Evolutionary conservation across 2,113 vertebrate genomes (phyloP).

Genomic region (Aramus guarauna): DNA sequence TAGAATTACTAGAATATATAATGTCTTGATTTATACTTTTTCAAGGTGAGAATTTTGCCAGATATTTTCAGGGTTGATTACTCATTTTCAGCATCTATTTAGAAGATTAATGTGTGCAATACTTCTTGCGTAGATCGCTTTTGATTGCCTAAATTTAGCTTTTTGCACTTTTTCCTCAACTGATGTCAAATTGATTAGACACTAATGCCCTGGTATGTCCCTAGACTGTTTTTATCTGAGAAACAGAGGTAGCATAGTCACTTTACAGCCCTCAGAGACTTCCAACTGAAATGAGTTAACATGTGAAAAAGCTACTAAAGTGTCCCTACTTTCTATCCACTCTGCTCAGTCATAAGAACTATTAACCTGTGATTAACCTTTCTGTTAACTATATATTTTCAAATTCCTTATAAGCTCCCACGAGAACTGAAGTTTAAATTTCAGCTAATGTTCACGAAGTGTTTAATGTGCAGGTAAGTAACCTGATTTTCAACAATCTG

Average conservation of each 20-base stretch:
- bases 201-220: background rate
- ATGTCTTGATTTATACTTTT: background rate
- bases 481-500: background rate
- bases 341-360: background rate
- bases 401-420: background rate
- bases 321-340: background rate
- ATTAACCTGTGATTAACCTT: background rate
- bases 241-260: background rate
- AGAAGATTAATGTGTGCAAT: background rate
- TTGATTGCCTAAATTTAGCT: conserved; percentile 19
- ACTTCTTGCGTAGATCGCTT: background rate
- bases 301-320: background rate
- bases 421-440: background rate
- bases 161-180: background rate
- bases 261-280: conserved; percentile 14
- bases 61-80: background rate
- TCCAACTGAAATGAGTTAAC: conserved; percentile 20
- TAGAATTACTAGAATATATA: background rate
- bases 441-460: background rate
- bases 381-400: background rate
- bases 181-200: conserved; percentile 2
- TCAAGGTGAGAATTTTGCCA: background rate
- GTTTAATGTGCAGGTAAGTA: background rate
- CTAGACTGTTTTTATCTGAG: background rate
- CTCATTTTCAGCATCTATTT: background rate